Conservation (phyloP, 2,888 invertebrate species). For the Megalurothrips usitatus region DNA sequence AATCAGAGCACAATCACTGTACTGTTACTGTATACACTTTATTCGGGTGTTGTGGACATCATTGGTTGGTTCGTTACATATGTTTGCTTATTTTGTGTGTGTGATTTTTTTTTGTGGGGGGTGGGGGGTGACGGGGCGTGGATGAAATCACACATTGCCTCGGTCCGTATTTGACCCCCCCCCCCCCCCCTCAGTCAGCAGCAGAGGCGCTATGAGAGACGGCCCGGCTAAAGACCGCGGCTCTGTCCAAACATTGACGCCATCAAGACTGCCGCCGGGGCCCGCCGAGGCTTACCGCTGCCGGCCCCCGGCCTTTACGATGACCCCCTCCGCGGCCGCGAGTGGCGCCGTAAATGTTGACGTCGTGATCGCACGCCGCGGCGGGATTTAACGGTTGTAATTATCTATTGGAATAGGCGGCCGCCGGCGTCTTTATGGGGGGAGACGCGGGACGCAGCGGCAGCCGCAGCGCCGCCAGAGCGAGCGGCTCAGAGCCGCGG, state of each 20-base stretch:
- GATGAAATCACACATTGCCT: too few relatives aligned
- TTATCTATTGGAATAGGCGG: neutral
- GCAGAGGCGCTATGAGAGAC: too few relatives aligned
- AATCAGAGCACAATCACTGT: too few relatives aligned
- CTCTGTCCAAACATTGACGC: conserved; percentile 11
- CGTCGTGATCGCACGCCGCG: neutral
- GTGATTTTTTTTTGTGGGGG: too few relatives aligned
- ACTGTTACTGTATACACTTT: too few relatives aligned
- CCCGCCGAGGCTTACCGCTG: neutral
- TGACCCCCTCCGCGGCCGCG: neutral
- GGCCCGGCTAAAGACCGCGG: neutral
- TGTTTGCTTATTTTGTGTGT: too few relatives aligned
- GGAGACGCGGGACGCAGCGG: neutral
- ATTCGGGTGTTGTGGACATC: too few relatives aligned
- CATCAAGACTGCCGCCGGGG: neutral
- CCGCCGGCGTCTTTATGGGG: neutral
- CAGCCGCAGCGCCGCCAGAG: neutral
- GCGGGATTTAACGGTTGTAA: neutral
- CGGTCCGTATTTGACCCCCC: too few relatives aligned
- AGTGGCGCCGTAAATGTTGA: neutral
- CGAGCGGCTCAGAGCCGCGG: neutral
- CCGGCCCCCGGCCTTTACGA: neutral
- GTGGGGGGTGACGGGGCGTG: too few relatives aligned
- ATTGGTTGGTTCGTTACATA: too few relatives aligned
- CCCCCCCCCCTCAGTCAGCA: too few relatives aligned